A percentile compares a stretch with the other conserved stretches of the same genome.
Evolutionary conservation across 2,888 invertebrate species (phyloP).

Genomic region (Diarsia brunnea): DNA sequence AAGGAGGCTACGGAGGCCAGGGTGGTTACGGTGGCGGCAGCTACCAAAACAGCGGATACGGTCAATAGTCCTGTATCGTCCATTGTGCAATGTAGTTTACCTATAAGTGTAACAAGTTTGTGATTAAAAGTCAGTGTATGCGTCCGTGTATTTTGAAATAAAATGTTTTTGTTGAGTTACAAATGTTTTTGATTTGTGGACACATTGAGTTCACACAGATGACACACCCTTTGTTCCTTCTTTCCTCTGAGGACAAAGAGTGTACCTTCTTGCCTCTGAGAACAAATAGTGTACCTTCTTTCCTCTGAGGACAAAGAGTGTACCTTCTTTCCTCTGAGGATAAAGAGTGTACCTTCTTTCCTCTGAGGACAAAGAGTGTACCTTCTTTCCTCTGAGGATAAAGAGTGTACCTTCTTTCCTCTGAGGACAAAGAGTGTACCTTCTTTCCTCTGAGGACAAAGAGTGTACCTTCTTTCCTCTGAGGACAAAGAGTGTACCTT

Average conservation of each 20-base stretch:
- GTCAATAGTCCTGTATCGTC: constrained; percentile 55
- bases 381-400: not conserved
- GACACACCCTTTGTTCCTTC: not conserved
- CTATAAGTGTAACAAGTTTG: constrained; percentile 64
- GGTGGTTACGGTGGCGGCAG: constrained; percentile 49
- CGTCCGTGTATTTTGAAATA: constrained; percentile 61
- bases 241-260: too few species aligned
- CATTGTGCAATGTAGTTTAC: constrained; percentile 48
- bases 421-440: not conserved
- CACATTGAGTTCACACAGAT: not conserved
- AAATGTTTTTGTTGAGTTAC: constrained; percentile 54
- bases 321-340: not conserved
- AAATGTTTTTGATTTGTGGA: constrained; percentile 8
- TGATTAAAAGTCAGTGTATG: constrained; percentile 55
- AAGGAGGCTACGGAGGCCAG: constrained; percentile 52
- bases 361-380: not conserved
- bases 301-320: not conserved
- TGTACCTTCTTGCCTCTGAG: not conserved
- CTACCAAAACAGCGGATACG: constrained; percentile 61
- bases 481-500: too few species aligned
- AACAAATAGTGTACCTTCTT: too few species aligned
- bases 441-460: not conserved
- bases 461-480: too few species aligned
- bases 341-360: not conserved
- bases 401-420: not conserved